These are phyloP conservation scores for Biston stratarius DNA, from an alignment of 2,888 invertebrate species.

Conservation along the genomic window DNA sequence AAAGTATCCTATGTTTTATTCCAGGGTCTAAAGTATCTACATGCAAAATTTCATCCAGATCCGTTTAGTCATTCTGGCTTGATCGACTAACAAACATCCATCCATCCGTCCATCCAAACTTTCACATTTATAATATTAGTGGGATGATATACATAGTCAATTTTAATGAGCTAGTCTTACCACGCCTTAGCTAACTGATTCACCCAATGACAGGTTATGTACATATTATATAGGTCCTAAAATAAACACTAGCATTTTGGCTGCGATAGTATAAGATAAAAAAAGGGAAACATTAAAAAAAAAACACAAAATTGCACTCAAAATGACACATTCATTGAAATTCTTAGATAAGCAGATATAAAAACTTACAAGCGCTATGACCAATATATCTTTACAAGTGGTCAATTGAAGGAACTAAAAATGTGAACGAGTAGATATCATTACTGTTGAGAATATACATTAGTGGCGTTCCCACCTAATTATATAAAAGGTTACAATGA, in stretches of 20 bases:
- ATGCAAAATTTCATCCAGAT: too few species aligned
- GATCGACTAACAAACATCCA: too few species aligned
- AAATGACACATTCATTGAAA: not conserved
- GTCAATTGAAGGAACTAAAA: not conserved
- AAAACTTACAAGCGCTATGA: not conserved
- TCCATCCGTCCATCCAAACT: too few species aligned
- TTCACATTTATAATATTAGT: too few species aligned
- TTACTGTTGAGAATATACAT: not conserved
- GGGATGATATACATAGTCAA: too few species aligned
- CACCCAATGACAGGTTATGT: too few species aligned
- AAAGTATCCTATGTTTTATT: too few species aligned
- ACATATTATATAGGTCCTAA: too few species aligned
- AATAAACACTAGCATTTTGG: not conserved
- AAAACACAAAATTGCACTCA: constrained; percentile 7
- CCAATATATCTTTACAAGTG: not conserved
- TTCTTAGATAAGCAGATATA: not conserved
- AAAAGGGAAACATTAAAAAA: not conserved
- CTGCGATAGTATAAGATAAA: not conserved
- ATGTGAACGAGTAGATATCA: not conserved
- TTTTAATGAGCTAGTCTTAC: too few species aligned
- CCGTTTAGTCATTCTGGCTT: too few species aligned
- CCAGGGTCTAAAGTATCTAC: too few species aligned
- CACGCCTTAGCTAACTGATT: too few species aligned
- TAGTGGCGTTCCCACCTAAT: not conserved
- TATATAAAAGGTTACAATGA: not conserved